phyloP scores from a whole-genome alignment of 2,113 vertebrate genomes.

The Cynoglossus semilaevis region DNA sequence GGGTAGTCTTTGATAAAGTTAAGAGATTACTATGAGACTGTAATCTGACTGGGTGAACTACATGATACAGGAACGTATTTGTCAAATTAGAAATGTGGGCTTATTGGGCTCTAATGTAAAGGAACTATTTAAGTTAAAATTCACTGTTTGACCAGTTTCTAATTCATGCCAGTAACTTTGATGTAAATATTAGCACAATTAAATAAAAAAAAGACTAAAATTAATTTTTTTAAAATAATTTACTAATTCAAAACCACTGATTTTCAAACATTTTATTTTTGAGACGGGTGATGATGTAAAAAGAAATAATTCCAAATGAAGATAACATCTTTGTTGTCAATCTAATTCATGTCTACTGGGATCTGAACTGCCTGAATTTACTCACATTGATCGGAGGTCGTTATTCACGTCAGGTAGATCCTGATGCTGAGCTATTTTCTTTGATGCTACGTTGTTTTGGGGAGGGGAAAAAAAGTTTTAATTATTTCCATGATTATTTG shows the following conservation, averaged over 20 bases:
- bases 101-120: background rate
- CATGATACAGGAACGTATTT: background rate
- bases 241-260: constrained; percentile 13
- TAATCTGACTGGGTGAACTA: constrained; percentile 7
- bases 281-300: no score
- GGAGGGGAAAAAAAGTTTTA: no score
- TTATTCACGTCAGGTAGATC: no score
- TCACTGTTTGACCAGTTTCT: constrained; percentile 10
- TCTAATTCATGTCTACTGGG: no score
- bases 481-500: no score
- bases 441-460: no score
- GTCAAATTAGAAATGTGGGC: background rate
- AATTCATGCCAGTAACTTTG: constrained; percentile 17
- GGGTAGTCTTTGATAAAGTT: constrained; percentile 9
- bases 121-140: background rate
- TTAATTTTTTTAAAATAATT: constrained; percentile 7
- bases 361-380: no score
- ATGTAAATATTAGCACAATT: constrained; percentile 24
- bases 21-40: constrained; percentile 5
- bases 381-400: no score
- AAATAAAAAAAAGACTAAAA: constrained; percentile 13
- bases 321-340: no score
- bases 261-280: background rate
- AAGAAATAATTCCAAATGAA: no score
- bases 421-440: no score